These are phyloP conservation scores for Sphaeridia pumilis DNA, from an alignment of 2,888 invertebrate species.

Conservation along the genomic window DNA sequence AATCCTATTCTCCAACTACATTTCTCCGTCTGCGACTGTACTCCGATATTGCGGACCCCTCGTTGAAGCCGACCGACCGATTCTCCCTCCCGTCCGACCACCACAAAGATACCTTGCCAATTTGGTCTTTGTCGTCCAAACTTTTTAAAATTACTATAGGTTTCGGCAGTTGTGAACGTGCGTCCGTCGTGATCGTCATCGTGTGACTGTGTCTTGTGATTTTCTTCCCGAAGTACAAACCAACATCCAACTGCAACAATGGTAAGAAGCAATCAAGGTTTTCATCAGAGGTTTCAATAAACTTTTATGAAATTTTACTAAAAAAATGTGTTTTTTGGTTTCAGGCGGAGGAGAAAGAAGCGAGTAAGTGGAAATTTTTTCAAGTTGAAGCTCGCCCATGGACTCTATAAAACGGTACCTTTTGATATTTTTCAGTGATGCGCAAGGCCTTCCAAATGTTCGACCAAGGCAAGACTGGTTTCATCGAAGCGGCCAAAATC, in stretches of 20 bases:
- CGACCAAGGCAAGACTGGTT: slow-evolving; percentile 82
- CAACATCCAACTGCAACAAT: neutral
- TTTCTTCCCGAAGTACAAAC: neutral
- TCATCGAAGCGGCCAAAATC: slow-evolving; percentile 80
- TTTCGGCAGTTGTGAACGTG: too few relatives aligned
- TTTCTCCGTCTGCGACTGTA: too few relatives aligned
- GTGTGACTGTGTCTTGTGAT: neutral
- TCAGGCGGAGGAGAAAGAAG: slow-evolving; percentile 30
- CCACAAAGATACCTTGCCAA: too few relatives aligned
- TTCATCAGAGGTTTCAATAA: neutral
- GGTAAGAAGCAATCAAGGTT: neutral
- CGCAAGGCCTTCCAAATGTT: slow-evolving; percentile 96
- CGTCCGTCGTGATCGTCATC: too few relatives aligned
- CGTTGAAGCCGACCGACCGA: too few relatives aligned
- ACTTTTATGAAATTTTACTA: neutral
- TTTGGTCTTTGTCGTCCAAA: too few relatives aligned
- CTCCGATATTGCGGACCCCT: too few relatives aligned
- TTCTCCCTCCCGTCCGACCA: too few relatives aligned
- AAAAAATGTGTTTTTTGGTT: neutral
- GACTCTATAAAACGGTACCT: neutral
- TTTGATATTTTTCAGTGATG: slow-evolving; percentile 52
- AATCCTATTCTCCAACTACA: neutral
- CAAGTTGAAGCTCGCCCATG: neutral
- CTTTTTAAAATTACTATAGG: too few relatives aligned
- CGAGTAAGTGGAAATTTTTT: slow-evolving; percentile 19